A percentile compares a stretch with the other conserved stretches of the same genome.
phyloP scores from a whole-genome alignment of 2,797 vertebrate genomes.

The Poeciliopsis turneri region DNA sequence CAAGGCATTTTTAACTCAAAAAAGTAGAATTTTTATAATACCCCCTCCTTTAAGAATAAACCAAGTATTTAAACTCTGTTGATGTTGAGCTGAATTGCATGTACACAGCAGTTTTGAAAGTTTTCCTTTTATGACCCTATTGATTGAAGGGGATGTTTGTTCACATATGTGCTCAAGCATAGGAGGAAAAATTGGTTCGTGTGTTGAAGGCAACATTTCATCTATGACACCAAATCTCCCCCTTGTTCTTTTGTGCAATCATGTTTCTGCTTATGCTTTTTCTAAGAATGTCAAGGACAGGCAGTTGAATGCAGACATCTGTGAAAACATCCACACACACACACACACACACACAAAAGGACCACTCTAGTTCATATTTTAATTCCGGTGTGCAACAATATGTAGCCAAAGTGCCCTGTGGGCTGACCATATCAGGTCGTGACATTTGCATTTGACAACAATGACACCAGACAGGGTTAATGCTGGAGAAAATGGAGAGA shows the following conservation, averaged over 20 bases:
- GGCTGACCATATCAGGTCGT: constrained; percentile 84
- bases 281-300: constrained; percentile 85
- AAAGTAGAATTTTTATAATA: too few species aligned
- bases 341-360: constrained; percentile 8
- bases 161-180: constrained; percentile 43
- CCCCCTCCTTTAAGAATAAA: neutral
- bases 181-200: constrained; percentile 24
- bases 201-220: constrained; percentile 73
- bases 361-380: constrained; percentile 82
- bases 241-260: constrained; percentile 81
- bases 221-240: constrained; percentile 84
- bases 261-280: constrained; percentile 60
- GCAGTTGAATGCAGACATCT: constrained; percentile 31
- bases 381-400: constrained; percentile 86
- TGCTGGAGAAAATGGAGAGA: constrained; percentile 80
- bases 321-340: neutral
- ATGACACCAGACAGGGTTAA: constrained; percentile 84
- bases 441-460: constrained; percentile 86
- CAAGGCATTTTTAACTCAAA: too few species aligned
- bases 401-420: constrained; percentile 79
- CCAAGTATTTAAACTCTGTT: neutral
- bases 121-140: constrained; percentile 27
- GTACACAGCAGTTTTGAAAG: constrained; percentile 39
- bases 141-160: constrained; percentile 76
- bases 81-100: constrained; percentile 16